Evolutionary conservation across 2,888 invertebrate genomes (phyloP).

Genomic region (Ennomos fuscantarius): DNA sequence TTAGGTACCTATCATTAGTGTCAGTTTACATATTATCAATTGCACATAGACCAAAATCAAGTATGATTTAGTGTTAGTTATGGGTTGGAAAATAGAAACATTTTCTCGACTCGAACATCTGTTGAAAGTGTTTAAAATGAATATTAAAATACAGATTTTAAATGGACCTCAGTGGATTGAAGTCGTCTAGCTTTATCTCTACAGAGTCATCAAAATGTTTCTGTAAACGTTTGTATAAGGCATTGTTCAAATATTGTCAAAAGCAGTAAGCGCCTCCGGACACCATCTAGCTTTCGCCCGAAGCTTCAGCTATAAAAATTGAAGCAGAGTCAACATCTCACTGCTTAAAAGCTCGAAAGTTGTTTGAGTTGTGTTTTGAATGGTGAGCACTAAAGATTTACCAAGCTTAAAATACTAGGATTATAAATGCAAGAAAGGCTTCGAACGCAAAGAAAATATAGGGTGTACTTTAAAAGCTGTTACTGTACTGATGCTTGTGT

Average conservation of each 20-base stretch:
- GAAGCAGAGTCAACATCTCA: constrained; percentile 46
- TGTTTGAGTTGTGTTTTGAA: constrained; percentile 31
- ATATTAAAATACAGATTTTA: too few species aligned
- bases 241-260: constrained; percentile 60
- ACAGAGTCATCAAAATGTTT: constrained; percentile 28
- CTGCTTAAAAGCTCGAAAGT: constrained; percentile 20
- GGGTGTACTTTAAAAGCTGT: too few species aligned
- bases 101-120: too few species aligned
- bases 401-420: not conserved
- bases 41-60: too few species aligned
- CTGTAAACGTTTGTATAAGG: constrained; percentile 33
- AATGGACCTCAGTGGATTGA: not conserved
- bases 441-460: too few species aligned
- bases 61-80: too few species aligned
- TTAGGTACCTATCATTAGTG: too few species aligned
- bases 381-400: constrained; percentile 22
- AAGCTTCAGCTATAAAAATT: constrained; percentile 47
- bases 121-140: too few species aligned
- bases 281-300: constrained; percentile 32
- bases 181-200: not conserved
- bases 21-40: too few species aligned
- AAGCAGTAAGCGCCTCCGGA: constrained; percentile 52
- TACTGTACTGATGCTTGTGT: too few species aligned
- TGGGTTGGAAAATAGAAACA: too few species aligned
- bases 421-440: too few species aligned